These are phyloP conservation scores for Idris sp. DNA, from an alignment of 1,140 invertebrate species.

Conservation along the genomic window DNA sequence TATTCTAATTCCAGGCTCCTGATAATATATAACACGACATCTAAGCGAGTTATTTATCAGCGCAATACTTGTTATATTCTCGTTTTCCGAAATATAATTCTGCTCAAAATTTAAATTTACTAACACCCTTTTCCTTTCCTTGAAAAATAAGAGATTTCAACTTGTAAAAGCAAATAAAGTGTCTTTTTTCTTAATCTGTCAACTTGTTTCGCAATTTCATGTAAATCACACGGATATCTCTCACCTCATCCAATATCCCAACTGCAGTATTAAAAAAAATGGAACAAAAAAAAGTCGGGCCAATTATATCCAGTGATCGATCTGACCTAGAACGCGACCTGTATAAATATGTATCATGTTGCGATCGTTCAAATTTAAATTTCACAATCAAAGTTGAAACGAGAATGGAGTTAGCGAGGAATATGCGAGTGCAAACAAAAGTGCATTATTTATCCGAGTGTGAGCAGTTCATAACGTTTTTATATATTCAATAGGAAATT, in stretches of 20 bases:
- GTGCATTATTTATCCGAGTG: conserved; percentile 49
- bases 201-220: no score
- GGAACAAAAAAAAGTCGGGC: neutral
- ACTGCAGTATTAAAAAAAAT: no score
- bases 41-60: conserved; percentile 17
- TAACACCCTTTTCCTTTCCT: no score
- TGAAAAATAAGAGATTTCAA: no score
- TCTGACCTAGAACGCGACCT: conserved; percentile 13
- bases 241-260: no score
- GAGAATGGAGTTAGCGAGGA: conserved; percentile 43
- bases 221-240: no score
- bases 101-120: no score
- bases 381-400: conserved; percentile 47
- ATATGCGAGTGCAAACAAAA: conserved; percentile 48
- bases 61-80: neutral
- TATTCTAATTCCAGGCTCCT: conserved; percentile 27
- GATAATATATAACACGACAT: conserved; percentile 26
- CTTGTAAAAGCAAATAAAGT: no score
- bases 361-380: conserved; percentile 52
- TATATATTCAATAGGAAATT: no score
- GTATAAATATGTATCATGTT: conserved; percentile 45
- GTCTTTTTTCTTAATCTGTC: no score
- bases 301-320: conserved; percentile 15
- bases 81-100: no score
- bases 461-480: conserved; percentile 45